phyloP scores from a whole-genome alignment of 2,797 vertebrate species.

The Sebastolobus altivelis region DNA sequence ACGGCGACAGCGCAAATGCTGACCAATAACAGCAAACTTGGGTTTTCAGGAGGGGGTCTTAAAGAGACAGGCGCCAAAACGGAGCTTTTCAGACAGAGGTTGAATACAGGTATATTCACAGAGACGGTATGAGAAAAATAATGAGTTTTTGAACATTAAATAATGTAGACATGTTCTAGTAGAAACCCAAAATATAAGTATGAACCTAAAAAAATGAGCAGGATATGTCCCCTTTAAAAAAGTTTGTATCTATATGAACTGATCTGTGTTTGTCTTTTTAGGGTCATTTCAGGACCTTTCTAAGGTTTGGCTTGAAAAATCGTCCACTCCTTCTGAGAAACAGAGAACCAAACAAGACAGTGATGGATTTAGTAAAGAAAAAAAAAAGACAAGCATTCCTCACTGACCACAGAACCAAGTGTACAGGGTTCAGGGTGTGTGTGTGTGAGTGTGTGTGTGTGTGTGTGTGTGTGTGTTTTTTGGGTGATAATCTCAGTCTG shows the following conservation, averaged over 20 bases:
- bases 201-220: neutral
- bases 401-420: neutral
- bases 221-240: neutral
- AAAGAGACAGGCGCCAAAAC: no score
- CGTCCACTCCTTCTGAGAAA: neutral
- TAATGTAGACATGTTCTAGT: neutral
- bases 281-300: neutral
- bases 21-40: no score
- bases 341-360: neutral
- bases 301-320: neutral
- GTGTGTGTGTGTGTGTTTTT: neutral
- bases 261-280: neutral
- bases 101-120: no score
- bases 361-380: neutral
- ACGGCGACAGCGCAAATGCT: no score
- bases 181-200: neutral
- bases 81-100: accelerated
- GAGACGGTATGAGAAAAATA: no score
- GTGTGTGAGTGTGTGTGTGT: neutral
- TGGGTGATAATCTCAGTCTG: conserved; percentile 2
- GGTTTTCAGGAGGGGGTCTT: no score
- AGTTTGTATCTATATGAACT: neutral
- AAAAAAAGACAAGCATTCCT: conserved; percentile 5
- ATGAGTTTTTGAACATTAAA: no score
- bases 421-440: conserved; percentile 3